phyloP scores from a whole-genome alignment of 1,140 invertebrate genomes.

The Ladona fulva region DNA sequence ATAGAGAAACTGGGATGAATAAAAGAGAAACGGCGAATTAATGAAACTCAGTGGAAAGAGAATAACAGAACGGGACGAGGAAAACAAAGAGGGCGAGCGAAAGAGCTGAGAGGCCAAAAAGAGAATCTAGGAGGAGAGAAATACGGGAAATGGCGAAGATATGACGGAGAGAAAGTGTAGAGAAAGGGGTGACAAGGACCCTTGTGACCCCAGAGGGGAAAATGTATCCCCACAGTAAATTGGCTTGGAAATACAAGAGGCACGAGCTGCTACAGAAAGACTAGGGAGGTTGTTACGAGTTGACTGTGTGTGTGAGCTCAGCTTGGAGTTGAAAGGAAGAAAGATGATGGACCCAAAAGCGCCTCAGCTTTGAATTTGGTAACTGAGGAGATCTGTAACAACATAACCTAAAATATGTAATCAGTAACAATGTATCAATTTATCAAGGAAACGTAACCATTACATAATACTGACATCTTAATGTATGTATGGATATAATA shows the following conservation, averaged over 20 bases:
- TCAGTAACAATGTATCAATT: no score
- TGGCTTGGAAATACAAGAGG: constrained; percentile 8
- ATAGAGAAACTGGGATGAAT: no score
- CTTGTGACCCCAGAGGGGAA: not conserved
- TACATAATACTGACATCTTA: no score
- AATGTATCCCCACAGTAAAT: not conserved
- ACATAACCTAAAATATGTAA: no score
- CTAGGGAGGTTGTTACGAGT: not conserved
- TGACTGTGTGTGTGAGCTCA: not conserved
- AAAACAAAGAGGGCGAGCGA: not conserved
- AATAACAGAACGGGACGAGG: not conserved
- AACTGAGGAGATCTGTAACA: no score
- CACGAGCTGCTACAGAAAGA: not conserved
- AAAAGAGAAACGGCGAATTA: no score
- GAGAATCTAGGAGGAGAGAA: not conserved
- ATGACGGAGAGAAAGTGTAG: not conserved
- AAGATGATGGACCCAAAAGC: no score
- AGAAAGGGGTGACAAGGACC: not conserved
- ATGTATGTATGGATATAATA: no score
- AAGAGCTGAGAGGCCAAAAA: not conserved
- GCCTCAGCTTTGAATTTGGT: no score
- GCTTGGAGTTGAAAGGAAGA: no score
- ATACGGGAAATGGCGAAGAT: no score
- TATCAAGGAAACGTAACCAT: no score
- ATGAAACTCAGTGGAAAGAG: not conserved